Conservation (phyloP, 2,113 vertebrate genomes). For the Arvicanthis niloticus region DNA sequence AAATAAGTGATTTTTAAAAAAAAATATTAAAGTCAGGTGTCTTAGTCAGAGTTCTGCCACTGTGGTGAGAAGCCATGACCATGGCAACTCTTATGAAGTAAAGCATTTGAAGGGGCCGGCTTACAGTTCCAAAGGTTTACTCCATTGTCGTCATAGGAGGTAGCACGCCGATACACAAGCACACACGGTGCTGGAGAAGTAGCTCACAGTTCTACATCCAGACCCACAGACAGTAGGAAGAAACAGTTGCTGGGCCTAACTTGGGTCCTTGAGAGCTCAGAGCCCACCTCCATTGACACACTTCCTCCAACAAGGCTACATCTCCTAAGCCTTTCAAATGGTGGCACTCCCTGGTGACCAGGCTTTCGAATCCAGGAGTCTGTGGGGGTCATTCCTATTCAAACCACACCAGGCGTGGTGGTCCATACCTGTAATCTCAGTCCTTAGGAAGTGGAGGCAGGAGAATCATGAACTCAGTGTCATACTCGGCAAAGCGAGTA, state of each 20-base stretch:
- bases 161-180: not conserved
- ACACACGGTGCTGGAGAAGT: not conserved
- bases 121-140: not conserved
- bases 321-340: not conserved
- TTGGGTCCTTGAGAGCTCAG: not conserved
- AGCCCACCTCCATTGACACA: not conserved
- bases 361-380: not conserved
- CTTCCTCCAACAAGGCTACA: not conserved
- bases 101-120: not conserved
- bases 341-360: not conserved
- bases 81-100: not conserved
- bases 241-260: not conserved
- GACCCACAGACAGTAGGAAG: not conserved
- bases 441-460: not conserved
- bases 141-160: not conserved
- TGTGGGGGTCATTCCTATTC: not conserved
- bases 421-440: not conserved
- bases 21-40: not conserved
- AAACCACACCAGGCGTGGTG: not conserved
- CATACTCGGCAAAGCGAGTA: not conserved
- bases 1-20: not conserved
- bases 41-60: not conserved
- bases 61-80: not conserved
- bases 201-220: not conserved
- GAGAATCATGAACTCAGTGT: not conserved